phyloP scores from a whole-genome alignment of 2,113 vertebrate genomes.

The Lepisosteus oculatus region DNA sequence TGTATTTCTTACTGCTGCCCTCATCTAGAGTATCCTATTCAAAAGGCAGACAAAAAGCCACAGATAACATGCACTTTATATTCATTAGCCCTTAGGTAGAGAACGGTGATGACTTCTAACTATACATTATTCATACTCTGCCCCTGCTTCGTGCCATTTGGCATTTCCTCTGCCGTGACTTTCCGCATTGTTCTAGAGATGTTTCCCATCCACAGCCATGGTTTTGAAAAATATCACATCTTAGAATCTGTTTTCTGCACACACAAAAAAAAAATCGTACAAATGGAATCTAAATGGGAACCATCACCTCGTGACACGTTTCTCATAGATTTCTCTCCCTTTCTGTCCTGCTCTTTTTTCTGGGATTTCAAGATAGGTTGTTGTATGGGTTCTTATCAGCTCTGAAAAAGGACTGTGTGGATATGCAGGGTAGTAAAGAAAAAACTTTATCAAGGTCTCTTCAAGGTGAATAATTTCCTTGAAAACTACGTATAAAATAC shows the following conservation, averaged over 20 bases:
- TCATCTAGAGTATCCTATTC: background rate
- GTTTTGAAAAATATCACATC: slow-evolving; percentile 20
- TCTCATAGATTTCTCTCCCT: background rate
- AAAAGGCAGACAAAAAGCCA: background rate
- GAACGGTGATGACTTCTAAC: slow-evolving; percentile 9
- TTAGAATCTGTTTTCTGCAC: background rate
- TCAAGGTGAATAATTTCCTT: slow-evolving; percentile 9
- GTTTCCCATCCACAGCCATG: slow-evolving; percentile 19
- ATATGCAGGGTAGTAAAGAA: slow-evolving; percentile 13
- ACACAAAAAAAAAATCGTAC: background rate
- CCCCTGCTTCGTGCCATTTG: slow-evolving; percentile 17
- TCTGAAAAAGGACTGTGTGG: background rate
- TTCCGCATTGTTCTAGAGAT: slow-evolving; percentile 18
- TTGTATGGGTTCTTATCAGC: slow-evolving; percentile 11
- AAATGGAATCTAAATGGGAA: background rate
- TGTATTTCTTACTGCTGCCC: too few species aligned
- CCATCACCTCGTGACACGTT: background rate
- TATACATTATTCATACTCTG: slow-evolving; percentile 30
- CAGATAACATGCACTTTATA: slow-evolving; percentile 20
- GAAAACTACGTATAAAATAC: background rate
- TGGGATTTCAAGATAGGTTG: slow-evolving; percentile 1
- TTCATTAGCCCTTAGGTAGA: slow-evolving; percentile 23
- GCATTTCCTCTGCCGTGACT: slow-evolving; percentile 14
- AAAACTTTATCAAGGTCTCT: slow-evolving; percentile 7
- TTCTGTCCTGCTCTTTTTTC: background rate